phyloP scores from a whole-genome alignment of 2,888 invertebrate genomes.

The Helicoverpa assulta region DNA sequence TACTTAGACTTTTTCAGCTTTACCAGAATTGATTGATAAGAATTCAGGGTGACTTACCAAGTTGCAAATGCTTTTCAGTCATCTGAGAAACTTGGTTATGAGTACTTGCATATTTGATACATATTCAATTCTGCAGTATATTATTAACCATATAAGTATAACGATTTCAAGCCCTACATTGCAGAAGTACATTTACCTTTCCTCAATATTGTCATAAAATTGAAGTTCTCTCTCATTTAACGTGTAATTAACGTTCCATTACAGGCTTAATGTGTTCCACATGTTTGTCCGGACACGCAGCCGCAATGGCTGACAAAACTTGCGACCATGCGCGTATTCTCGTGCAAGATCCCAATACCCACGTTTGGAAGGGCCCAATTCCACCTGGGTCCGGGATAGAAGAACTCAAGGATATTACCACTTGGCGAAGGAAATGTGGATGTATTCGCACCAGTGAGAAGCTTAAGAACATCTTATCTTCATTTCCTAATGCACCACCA shows the following conservation, averaged over 20 bases:
- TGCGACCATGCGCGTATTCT: slow-evolving; percentile 3
- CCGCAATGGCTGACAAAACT: slow-evolving; percentile 19
- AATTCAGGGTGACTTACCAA: slow-evolving; percentile 4
- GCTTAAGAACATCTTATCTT: slow-evolving; percentile 73
- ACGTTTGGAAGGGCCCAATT: neutral
- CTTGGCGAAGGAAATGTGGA: slow-evolving; percentile 76
- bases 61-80: neutral
- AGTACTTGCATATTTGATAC: too few species aligned
- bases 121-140: too few species aligned
- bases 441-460: slow-evolving; percentile 83
- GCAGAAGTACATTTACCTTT: too few species aligned
- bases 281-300: slow-evolving; percentile 7
- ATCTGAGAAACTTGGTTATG: neutral
- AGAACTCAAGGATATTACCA: slow-evolving; percentile 19
- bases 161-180: too few species aligned
- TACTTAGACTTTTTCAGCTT: slow-evolving; percentile 7
- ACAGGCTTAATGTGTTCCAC: neutral
- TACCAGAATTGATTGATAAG: slow-evolving; percentile 1
- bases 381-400: neutral
- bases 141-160: too few species aligned
- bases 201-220: too few species aligned
- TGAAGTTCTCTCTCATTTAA: too few species aligned
- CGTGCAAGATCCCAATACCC: neutral
- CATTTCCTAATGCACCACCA: slow-evolving; percentile 78
- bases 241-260: neutral